Evolutionary conservation across 2,888 invertebrate species (phyloP).

Genomic region (Rambutsinella grinnellia): DNA sequence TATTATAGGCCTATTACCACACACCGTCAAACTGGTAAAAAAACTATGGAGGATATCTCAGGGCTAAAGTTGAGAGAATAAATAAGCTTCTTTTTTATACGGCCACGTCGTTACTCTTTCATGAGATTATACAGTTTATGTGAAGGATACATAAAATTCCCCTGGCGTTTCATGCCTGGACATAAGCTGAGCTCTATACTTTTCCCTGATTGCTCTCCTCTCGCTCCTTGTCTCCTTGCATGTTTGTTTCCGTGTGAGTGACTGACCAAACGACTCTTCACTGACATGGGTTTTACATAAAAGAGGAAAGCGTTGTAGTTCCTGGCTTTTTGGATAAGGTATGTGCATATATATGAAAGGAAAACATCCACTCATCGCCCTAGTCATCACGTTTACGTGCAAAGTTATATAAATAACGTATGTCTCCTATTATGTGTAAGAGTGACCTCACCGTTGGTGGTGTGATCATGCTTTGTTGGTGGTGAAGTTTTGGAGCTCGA

Average conservation of each 20-base stretch:
- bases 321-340: too few species aligned
- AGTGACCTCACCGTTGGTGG: constrained; percentile 36
- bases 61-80: too few species aligned
- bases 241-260: constrained; percentile 41
- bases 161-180: constrained; percentile 39
- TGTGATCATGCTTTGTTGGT: constrained; percentile 29
- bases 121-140: too few species aligned
- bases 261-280: constrained; percentile 38
- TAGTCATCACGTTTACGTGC: too few species aligned
- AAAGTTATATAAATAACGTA: too few species aligned
- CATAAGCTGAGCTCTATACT: constrained; percentile 36
- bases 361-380: too few species aligned
- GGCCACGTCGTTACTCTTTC: too few species aligned
- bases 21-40: too few species aligned
- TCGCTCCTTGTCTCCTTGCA: background rate
- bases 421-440: too few species aligned
- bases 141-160: constrained; percentile 40
- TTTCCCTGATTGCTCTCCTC: constrained; percentile 37
- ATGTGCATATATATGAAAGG: too few species aligned
- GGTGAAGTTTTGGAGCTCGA: constrained; percentile 14
- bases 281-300: constrained; percentile 41
- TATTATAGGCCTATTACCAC: constrained; percentile 43
- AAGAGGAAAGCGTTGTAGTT: constrained; percentile 17
- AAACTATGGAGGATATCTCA: too few species aligned
- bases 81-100: too few species aligned